These are phyloP conservation scores for Lasioglossum figueresi DNA, from an alignment of 2,888 invertebrate genomes.

Conservation along the genomic window DNA sequence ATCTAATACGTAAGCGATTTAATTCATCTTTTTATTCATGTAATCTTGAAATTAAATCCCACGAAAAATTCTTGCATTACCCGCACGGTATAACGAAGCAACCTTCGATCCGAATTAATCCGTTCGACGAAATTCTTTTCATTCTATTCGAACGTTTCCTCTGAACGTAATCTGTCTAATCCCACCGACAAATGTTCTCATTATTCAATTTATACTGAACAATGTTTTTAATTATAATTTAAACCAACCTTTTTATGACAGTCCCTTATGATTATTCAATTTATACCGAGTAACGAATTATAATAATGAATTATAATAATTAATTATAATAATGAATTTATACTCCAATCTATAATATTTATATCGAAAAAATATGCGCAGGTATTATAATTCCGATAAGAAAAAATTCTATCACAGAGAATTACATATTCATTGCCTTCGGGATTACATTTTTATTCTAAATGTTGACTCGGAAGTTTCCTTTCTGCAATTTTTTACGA, in stretches of 20 bases:
- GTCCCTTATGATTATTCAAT: too few relatives aligned
- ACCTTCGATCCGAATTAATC: neutral
- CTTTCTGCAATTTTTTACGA: neutral
- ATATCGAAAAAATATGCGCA: neutral
- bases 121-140: neutral
- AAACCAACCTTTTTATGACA: too few relatives aligned
- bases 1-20: conserved; percentile 13
- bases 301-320: too few relatives aligned
- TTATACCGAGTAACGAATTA: too few relatives aligned
- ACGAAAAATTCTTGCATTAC: neutral
- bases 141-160: neutral
- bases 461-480: neutral
- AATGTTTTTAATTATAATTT: too few relatives aligned
- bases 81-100: neutral
- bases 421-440: neutral
- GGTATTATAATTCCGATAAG: neutral
- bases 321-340: too few relatives aligned
- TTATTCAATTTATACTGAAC: neutral
- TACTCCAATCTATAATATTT: too few relatives aligned
- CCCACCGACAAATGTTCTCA: neutral
- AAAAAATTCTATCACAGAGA: neutral
- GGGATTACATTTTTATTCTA: conserved; percentile 1
- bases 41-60: neutral
- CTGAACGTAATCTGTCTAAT: neutral
- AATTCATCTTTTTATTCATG: neutral